Evolutionary conservation across 2,797 vertebrate genomes (phyloP), one percentile per base, ranked within the genome.

Genomic region (Coregonus sp.): DNA sequence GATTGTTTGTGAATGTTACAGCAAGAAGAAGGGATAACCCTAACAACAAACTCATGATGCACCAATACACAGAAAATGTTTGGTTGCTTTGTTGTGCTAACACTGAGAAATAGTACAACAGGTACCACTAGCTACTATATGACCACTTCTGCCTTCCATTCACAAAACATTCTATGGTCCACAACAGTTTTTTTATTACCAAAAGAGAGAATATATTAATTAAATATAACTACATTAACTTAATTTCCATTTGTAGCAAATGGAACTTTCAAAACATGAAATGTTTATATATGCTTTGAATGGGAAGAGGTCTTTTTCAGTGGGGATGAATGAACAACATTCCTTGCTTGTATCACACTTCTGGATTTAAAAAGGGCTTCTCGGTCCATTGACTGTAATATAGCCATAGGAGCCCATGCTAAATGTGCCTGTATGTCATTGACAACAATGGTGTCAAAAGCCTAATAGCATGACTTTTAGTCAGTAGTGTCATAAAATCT

Each of bases 261-360:
- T 25, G 25, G 25, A 25, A 25, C 25, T 25, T 25, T 33, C 51
- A 75, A 5, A 52, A 61, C 12, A 70, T 70, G 54, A 81, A 31
- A 75, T 40, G 79, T 76, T 89, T 93, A 86, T 90, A 89, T 88
- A 89, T 90, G 90, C 89, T 82, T 85, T 86, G 84, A 86, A 87
- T 16, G 61, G 73, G 63, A 66, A 15, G 35, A 37, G 5, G 35
- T 88, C 86, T 85, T 82, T 85, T 63, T 61, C 52, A 54, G 51
- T 18, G 15, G 66, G 80, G 69, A 37, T 75, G 80, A 75, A 51
- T 70, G 80, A n/a, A 56, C 59, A 54, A 73, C 35, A 37, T 61
- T 73, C 18, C 9, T 63, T n/a, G 25, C 20, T 33, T 1, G 15
- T 31, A 16, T 66, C 29, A 14, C 9, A 66, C 37, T 37, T 37